These are phyloP conservation scores for Antitype chi DNA, from an alignment of 2,888 invertebrate genomes.

Conservation along the genomic window DNA sequence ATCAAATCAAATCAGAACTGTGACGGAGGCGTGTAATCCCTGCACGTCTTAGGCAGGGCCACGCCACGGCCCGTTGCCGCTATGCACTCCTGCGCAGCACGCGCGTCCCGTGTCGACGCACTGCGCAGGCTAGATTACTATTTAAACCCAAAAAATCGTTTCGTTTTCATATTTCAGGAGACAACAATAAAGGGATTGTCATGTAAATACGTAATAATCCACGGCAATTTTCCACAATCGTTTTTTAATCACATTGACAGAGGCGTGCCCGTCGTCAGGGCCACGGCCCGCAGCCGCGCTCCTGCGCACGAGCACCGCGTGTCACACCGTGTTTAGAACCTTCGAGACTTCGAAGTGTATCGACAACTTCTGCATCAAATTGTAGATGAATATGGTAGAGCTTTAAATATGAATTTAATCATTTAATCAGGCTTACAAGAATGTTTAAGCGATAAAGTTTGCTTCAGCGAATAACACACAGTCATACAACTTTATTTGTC, in stretches of 20 bases:
- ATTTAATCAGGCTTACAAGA: neutral
- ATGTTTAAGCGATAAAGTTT: neutral
- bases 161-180: neutral
- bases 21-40: conserved; percentile 30
- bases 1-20: conserved; percentile 17
- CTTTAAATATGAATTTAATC: neutral
- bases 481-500: neutral
- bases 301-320: conserved; percentile 40
- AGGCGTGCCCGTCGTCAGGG: conserved; percentile 59
- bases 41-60: conserved; percentile 34
- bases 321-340: conserved; percentile 54
- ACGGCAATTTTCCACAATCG: conserved; percentile 38
- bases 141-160: neutral
- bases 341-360: conserved; percentile 34
- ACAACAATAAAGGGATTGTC: conserved; percentile 3
- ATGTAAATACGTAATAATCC: conserved; percentile 19
- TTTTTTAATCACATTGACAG: conserved; percentile 36
- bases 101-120: neutral
- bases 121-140: conserved; percentile 2
- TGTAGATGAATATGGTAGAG: conserved; percentile 6
- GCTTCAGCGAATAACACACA: neutral
- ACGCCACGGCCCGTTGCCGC: conserved; percentile 12
- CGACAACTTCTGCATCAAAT: neutral
- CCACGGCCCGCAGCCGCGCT: conserved; percentile 45
- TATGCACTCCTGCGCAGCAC: conserved; percentile 38